Conservation (phyloP, 2,797 vertebrate species). For the Anguilla obscura region DNA sequence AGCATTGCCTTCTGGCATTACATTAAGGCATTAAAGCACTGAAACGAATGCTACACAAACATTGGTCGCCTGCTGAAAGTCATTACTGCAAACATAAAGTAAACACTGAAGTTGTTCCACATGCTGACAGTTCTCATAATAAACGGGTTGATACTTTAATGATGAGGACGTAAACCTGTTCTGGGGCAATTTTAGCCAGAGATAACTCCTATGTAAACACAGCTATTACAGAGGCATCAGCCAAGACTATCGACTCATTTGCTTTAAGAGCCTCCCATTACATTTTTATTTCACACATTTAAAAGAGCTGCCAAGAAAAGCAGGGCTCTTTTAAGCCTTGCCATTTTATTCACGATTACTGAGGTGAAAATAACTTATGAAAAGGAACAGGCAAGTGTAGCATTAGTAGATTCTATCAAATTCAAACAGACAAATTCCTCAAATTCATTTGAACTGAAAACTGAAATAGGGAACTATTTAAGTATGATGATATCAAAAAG, state of each 20-base stretch:
- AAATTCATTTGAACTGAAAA: neutral
- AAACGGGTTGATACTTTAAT: neutral
- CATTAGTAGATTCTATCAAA: slow-evolving; percentile 39
- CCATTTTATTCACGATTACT: slow-evolving; percentile 59
- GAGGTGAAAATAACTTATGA: slow-evolving; percentile 50
- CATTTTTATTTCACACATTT: slow-evolving; percentile 54
- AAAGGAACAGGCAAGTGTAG: slow-evolving; percentile 45
- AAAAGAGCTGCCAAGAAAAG: slow-evolving; percentile 53
- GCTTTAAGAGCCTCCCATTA: slow-evolving; percentile 49
- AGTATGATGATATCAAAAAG: neutral
- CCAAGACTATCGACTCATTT: slow-evolving; percentile 48
- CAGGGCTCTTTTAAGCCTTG: slow-evolving; percentile 45
- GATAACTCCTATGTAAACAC: slow-evolving; percentile 31
- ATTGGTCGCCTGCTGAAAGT: neutral
- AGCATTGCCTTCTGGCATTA: neutral
- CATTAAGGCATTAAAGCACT: neutral
- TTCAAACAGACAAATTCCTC: neutral
- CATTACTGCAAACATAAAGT: slow-evolving; percentile 28
- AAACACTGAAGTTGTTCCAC: slow-evolving; percentile 25
- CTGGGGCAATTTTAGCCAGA: neutral
- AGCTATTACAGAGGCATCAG: slow-evolving; percentile 42
- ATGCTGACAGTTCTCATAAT: neutral
- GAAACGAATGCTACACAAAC: slow-evolving; percentile 25
- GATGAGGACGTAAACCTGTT: neutral
- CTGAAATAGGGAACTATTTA: neutral